These are phyloP conservation scores for Scaptomyza caliginosa DNA, from an alignment of 2,888 invertebrate genomes.

Conservation along the genomic window DNA sequence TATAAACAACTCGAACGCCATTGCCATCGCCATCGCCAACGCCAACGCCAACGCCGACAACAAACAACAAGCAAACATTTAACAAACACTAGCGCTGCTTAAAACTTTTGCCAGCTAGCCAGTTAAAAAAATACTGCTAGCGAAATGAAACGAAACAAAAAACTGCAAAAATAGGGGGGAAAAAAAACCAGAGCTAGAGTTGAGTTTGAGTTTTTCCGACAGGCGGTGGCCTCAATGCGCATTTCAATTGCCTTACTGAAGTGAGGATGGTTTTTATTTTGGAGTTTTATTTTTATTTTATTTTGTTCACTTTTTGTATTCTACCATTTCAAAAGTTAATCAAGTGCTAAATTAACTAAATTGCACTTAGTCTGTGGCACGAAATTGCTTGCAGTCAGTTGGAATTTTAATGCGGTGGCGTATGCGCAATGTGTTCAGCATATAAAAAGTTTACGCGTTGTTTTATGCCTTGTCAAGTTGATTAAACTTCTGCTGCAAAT, in stretches of 20 bases:
- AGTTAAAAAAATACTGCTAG: slow-evolving; percentile 39
- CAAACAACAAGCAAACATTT: slow-evolving; percentile 49
- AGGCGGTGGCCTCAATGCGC: slow-evolving; percentile 67
- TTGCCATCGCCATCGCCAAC: slow-evolving; percentile 41
- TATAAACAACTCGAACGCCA: slow-evolving; percentile 62
- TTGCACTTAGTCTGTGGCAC: slow-evolving; percentile 60
- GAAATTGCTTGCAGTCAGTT: slow-evolving; percentile 51
- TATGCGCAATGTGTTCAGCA: slow-evolving; percentile 54
- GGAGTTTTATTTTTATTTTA: slow-evolving; percentile 9
- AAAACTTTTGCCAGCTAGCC: slow-evolving; percentile 59
- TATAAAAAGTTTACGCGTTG: slow-evolving; percentile 46
- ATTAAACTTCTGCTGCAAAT: slow-evolving; percentile 22
- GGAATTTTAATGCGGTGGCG: slow-evolving; percentile 44
- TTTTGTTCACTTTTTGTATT: too few species aligned
- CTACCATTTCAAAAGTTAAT: slow-evolving; percentile 63
- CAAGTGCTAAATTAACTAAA: slow-evolving; percentile 76
- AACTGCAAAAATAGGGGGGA: slow-evolving; percentile 14
- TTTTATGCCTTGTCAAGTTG: slow-evolving; percentile 18
- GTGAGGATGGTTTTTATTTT: slow-evolving; percentile 27
- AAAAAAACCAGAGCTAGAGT: slow-evolving; percentile 40
- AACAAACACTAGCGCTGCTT: slow-evolving; percentile 66
- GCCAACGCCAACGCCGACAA: slow-evolving; percentile 43
- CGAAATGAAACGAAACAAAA: slow-evolving; percentile 16
- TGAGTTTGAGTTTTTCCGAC: slow-evolving; percentile 65
- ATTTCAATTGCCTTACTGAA: slow-evolving; percentile 67